These are phyloP conservation scores for Nothocercus julius DNA, from an alignment of 2,113 vertebrate genomes.

Conservation along the genomic window DNA sequence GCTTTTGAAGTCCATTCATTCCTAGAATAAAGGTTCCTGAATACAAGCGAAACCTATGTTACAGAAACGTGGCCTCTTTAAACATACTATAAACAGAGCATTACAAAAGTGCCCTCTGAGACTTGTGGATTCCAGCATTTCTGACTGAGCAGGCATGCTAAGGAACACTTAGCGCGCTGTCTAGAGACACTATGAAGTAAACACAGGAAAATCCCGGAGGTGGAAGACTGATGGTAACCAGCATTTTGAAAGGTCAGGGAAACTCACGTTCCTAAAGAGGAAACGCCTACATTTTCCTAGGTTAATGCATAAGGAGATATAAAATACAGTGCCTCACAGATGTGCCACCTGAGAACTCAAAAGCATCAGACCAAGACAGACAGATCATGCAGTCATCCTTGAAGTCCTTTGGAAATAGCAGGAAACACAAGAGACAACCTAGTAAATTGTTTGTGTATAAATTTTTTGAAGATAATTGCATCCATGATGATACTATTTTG, in stretches of 20 bases:
- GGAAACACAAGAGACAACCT: neutral
- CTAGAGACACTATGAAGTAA: neutral
- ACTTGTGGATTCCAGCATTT: neutral
- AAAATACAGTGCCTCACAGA: neutral
- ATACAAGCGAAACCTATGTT: neutral
- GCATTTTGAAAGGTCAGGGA: neutral
- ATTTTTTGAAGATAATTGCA: neutral
- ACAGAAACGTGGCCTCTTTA: neutral
- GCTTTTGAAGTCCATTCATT: neutral
- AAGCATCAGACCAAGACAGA: neutral
- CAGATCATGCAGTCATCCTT: neutral
- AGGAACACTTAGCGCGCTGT: neutral
- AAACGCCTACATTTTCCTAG: neutral
- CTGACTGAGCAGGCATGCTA: neutral
- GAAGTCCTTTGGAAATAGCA: neutral
- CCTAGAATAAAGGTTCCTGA: neutral
- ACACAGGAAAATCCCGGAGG: neutral
- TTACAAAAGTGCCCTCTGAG: neutral
- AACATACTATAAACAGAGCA: neutral
- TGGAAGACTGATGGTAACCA: rapidly evolving
- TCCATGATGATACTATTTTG: neutral
- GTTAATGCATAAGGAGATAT: neutral
- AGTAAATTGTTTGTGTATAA: neutral
- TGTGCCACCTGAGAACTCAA: neutral
- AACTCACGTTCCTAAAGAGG: neutral